Evolutionary conservation across 2,113 vertebrate species (phyloP).

Genomic region (Grus americana): DNA sequence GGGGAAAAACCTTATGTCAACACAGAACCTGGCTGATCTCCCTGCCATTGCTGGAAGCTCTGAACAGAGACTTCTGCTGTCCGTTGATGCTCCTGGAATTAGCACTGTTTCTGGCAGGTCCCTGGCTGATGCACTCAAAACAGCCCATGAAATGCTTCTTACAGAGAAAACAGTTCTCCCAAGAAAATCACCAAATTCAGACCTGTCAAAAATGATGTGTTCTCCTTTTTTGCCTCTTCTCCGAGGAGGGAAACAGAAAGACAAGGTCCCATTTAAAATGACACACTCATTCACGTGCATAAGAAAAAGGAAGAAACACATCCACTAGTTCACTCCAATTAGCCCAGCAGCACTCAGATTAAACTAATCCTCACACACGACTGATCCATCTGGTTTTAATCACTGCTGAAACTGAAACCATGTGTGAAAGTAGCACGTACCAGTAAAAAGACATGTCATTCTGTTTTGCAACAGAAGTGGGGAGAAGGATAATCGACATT

Average conservation of each 20-base stretch:
- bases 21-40: background rate
- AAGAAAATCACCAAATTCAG: background rate
- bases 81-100: background rate
- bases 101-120: background rate
- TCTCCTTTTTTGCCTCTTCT: background rate
- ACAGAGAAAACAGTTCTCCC: background rate
- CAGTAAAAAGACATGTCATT: background rate
- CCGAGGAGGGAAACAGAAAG: background rate
- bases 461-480: background rate
- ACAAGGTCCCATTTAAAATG: background rate
- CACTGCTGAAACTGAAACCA: slow-evolving; percentile 12
- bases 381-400: background rate
- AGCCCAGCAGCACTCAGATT: background rate
- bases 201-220: background rate
- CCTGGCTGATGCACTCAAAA: background rate
- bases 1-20: slow-evolving; percentile 10
- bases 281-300: background rate
- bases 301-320: background rate
- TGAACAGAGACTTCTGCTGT: background rate
- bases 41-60: background rate
- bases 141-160: background rate
- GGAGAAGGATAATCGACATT: background rate
- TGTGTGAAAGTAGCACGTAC: slow-evolving; percentile 6
- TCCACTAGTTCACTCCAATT: background rate
- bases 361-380: background rate